These are phyloP conservation scores for Tyria jacobaeae DNA, from an alignment of 2,888 invertebrate genomes.

Conservation along the genomic window DNA sequence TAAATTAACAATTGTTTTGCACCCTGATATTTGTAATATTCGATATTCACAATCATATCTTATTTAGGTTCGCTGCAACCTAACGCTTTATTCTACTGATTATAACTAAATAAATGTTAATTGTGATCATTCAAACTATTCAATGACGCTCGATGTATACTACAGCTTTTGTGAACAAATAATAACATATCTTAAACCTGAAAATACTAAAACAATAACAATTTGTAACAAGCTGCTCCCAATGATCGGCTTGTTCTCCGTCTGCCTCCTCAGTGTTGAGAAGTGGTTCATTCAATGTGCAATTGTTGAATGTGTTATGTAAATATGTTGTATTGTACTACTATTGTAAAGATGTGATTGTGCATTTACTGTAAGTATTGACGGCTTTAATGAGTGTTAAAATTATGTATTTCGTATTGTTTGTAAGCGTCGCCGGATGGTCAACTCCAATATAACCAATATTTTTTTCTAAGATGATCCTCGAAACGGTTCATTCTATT, in stretches of 20 bases:
- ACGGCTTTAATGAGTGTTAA: conserved; percentile 69
- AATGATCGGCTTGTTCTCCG: neutral
- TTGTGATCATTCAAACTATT: neutral
- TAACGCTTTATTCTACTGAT: neutral
- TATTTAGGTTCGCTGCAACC: neutral
- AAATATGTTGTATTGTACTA: conserved; percentile 13
- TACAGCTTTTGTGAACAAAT: neutral
- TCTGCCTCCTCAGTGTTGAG: neutral
- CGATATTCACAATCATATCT: neutral
- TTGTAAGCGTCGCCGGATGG: conserved; percentile 1
- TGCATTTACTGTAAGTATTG: conserved; percentile 64
- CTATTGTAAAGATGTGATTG: conserved; percentile 18
- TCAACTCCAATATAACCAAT: neutral
- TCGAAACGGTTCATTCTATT: neutral
- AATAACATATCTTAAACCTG: neutral
- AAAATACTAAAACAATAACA: neutral
- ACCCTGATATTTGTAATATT: neutral
- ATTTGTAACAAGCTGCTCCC: neutral
- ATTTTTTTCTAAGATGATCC: neutral
- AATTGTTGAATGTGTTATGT: conserved; percentile 15
- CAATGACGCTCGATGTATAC: neutral
- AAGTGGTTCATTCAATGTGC: neutral
- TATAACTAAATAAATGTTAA: neutral
- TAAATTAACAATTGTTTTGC: conserved; percentile 16
- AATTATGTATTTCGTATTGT: conserved; percentile 13